These are phyloP conservation scores for Mus musculus DNA, from an alignment of 2,113 vertebrate genomes.

Conservation along the genomic window DNA sequence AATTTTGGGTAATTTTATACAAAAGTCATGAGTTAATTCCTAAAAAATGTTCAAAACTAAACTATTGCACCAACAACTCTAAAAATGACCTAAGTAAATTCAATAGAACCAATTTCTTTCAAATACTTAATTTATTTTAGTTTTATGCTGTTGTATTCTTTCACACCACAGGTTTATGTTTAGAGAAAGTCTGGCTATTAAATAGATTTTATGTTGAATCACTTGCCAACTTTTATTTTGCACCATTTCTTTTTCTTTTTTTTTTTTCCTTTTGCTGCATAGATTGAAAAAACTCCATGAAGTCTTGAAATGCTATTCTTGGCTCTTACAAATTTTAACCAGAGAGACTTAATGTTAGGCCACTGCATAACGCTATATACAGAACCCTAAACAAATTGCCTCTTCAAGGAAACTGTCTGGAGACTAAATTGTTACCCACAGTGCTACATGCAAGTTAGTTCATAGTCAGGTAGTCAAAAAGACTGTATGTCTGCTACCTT, in stretches of 20 bases:
- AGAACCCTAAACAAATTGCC: background rate
- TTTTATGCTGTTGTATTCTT: background rate
- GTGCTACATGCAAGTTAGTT: background rate
- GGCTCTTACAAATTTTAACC: background rate
- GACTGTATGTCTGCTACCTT: background rate
- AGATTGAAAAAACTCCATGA: background rate
- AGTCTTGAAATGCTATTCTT: background rate
- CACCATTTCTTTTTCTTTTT: background rate
- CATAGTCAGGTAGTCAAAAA: background rate
- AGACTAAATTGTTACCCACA: background rate
- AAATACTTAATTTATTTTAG: background rate
- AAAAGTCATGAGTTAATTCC: background rate
- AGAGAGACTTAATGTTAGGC: background rate
- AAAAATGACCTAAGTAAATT: background rate
- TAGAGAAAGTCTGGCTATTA: background rate
- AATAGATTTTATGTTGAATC: constrained; percentile 17
- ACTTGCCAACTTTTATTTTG: background rate
- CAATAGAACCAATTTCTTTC: background rate
- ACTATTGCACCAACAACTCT: background rate
- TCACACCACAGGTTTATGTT: background rate
- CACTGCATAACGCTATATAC: background rate
- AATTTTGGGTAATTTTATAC: background rate
- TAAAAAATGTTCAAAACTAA: background rate
- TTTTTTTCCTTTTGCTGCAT: background rate
- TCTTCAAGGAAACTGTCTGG: background rate